phyloP scores from a whole-genome alignment of 2,888 invertebrate genomes.

The Drosophila flavopinicola region DNA sequence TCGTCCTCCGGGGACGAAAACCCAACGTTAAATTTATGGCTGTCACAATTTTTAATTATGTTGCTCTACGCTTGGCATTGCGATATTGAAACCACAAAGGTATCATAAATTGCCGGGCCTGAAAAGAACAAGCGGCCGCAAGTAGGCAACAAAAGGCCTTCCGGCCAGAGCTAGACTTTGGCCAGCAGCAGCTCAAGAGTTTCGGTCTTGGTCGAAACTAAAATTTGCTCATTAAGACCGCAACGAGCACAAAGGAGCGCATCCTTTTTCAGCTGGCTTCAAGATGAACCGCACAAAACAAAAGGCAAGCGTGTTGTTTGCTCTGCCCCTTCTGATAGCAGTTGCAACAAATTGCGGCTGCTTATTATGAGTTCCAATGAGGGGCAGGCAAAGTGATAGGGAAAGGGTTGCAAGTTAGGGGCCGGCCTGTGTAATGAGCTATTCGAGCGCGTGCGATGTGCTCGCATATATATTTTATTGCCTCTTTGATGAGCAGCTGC shows the following conservation, averaged over 20 bases:
- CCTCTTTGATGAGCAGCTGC: constrained; percentile 70
- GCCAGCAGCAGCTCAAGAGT: constrained; percentile 27
- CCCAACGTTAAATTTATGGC: constrained; percentile 61
- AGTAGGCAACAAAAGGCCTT: constrained; percentile 37
- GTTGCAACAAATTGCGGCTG: constrained; percentile 37
- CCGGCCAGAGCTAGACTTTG: constrained; percentile 16
- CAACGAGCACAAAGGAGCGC: constrained; percentile 69
- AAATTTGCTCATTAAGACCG: constrained; percentile 74
- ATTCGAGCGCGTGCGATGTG: constrained; percentile 51
- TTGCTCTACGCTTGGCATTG: constrained; percentile 63
- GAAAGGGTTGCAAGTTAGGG: background rate
- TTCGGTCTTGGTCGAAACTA: constrained; percentile 24
- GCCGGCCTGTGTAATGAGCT: constrained; percentile 46
- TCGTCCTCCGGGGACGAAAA: constrained; percentile 27
- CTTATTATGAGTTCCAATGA: constrained; percentile 42
- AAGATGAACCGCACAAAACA: constrained; percentile 27
- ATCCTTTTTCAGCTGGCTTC: constrained; percentile 8
- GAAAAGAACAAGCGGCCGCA: constrained; percentile 6
- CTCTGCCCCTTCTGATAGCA: constrained; percentile 10
- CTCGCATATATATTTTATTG: constrained; percentile 77
- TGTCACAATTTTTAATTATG: constrained; percentile 79
- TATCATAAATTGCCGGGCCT: constrained; percentile 68
- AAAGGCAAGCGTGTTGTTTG: constrained; percentile 24
- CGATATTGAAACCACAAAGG: constrained; percentile 77
- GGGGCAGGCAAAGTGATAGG: background rate